Base-by-base conservation (phyloP, 92 coral and sea anemone species). In the Epizoanthus illoricatus region DNA sequence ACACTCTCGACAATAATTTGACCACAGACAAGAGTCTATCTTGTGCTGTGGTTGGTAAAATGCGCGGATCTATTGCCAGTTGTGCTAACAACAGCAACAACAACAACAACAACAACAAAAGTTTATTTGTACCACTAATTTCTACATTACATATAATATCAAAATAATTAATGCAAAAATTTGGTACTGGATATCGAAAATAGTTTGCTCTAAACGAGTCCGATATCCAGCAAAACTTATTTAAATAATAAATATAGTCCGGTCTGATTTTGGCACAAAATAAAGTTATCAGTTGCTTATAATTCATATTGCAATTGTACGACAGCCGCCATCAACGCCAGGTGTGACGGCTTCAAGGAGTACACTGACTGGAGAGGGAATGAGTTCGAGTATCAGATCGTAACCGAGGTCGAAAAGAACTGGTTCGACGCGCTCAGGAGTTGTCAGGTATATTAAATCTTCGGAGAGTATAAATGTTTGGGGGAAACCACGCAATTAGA, bases 361-460 rank as follows among this genome's bases (percentile, higher is more conserved):
- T 84, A 81, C 83, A 84, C 72, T n/a, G 87, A 68, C 65, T 67
- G 75, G 76, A 55, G 74, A 40, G 89, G 80, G 33, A 68, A 39
- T 16, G 66, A 59, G 66, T 85, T 80, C 60, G 92, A 89, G 47
- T 89, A 89, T 33, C 92, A 89, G 80, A 49, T 89, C 41, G 79
- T 84, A 18, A 65, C 85, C 10, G 89, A 75, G 16, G 83, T 69
- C 1, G 74, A 81, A 68, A 89, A 89, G 81, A 89, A 87, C 84
- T 89, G 92, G 92, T 89, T 89, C 72, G 92, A 89, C 58, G 76
- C 92, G 73, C 86, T 89, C n/a, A 85, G 92, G 42, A 57, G 89
- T 61, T 89, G 92, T 75, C 86, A 89, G 92, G 92, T 89, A 60
- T n/a, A 28, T 12, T 18, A 40, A 17, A 4, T 28, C 61, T 20